Conservation (phyloP, 2,113 vertebrate species). For the Prunella himalayana region DNA sequence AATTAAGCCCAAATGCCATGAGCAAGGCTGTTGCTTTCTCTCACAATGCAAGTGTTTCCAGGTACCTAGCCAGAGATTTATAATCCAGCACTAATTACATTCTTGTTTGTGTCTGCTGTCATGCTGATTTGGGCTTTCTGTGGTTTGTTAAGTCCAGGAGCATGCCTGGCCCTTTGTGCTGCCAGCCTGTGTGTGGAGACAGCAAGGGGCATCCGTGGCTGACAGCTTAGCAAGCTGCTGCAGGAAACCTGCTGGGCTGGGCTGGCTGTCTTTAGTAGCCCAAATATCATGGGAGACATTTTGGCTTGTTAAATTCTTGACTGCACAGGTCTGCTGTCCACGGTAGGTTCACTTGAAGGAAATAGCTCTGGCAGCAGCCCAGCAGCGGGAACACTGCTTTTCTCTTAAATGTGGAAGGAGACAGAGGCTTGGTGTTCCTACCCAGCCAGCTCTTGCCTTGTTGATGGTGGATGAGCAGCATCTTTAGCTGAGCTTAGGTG, state of each 20-base stretch:
- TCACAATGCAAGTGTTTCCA: conserved; percentile 39
- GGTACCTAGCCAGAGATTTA: conserved; percentile 51
- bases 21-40: conserved; percentile 16
- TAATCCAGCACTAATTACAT: conserved; percentile 64
- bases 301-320: conserved; percentile 36
- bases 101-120: conserved; percentile 59
- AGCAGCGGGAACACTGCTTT: not conserved
- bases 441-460: not conserved
- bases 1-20: conserved; percentile 52
- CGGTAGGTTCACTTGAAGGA: conserved; percentile 1
- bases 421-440: conserved; percentile 6
- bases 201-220: conserved; percentile 11
- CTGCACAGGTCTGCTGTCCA: conserved; percentile 32
- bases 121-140: conserved; percentile 42
- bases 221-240: conserved; percentile 17
- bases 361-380: conserved; percentile 34
- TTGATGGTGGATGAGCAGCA: not conserved
- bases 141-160: conserved; percentile 18
- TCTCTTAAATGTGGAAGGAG: not conserved
- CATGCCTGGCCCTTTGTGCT: not conserved
- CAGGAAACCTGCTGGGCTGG: not conserved
- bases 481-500: not conserved
- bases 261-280: not conserved
- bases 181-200: not conserved
- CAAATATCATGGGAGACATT: conserved; percentile 7